Evolutionary conservation across 2,797 vertebrate genomes (phyloP), one percentile per base, ranked within the genome.

Genomic region (Dallia pectoralis): DNA sequence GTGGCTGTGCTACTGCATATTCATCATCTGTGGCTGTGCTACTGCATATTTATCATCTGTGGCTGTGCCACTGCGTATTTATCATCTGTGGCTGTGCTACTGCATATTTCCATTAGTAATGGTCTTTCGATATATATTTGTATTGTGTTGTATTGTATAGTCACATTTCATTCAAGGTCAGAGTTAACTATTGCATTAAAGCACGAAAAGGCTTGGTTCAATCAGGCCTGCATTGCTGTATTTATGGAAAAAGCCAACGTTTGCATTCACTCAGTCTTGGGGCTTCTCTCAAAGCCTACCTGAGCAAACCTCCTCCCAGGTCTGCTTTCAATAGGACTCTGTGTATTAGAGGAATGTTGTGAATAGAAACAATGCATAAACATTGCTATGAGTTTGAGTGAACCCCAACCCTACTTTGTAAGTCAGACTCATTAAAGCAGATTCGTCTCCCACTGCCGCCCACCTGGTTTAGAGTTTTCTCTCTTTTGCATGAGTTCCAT

Each of bases 371-470:
- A 3, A 40, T 40, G 36, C 36, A 6, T 40, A 40, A 40, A 40
- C 36, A 40, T 40, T 40, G 36, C 36, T 40, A 40, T 40, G 36
- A 9, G 36, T 40, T 40, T 40, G 36, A 40, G 9, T 40, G 36
- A 40, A 40, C 9, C 36, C 36, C 36, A 40, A 40, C 36, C 79
- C 62, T 70, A 73, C 44, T 67, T 33, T 22, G 9, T 36, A n/a
- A 61, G 66, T 44, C 51, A 15, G 2, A 75, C 87, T 90, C 87
- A 84, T 91, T 90, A 90, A 87, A 81, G 82, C 76, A 81, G 78
- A 80, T 75, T 62, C 1, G 81, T 78, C 84, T 88, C 65, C 80
- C 61, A 80, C 75, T 88, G 82, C 88, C 87, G 16, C 89, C 91
- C 87, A 88, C 91, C 81, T 69, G 47, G 16, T 68, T 11, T 73